Base-by-base conservation (phyloP, 2,113 vertebrate species). In the Ammodytes marinus region DNA sequence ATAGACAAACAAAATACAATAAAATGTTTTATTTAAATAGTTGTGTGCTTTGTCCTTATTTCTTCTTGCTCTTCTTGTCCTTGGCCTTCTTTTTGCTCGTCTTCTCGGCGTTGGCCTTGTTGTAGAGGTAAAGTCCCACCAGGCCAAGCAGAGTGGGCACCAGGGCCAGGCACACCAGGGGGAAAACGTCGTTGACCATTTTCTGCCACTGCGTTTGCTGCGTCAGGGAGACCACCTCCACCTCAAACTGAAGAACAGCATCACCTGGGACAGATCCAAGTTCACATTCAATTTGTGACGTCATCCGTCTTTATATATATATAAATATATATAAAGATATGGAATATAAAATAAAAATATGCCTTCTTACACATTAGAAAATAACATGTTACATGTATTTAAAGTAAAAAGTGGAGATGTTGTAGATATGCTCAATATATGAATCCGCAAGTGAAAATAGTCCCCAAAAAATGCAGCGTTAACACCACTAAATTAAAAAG, bases 11-110 rank as follows among this genome's bases (percentile, higher is more conserved):
- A 59, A 68, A 74, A 54, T 59, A 82, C 53, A 79, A 86, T 91
- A 10, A 52, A 87, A 67, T 82, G 39, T 1, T 88, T 94, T 92
- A 93, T 94, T 95, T 94, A 94, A 94, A 94, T 92, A 94, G 72
- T 71, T 94, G 91, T 96, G 95, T 94, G 95, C 94, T 86, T 94
- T 94, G 91, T 96, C 95, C 77, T 96, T 91, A 96, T 98, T 99
- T 99, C 89, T 95, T 96, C 94, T 99, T 99, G 93, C 95, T 97
- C 93, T 96, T 97, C 95, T 97, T 99, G 77, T 99, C 98, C 88
- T 99, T 99, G 66, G 95, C 92, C 90, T 97, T 98, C 94, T 97
- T 99, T 94, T 97, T 99, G 95, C 94, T 95, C 3, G 95, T 83
- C 76, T 92, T 95, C 86, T 97, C 95, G 11, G 89, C 87, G 27